These are phyloP conservation scores for Fundulus diaphanus DNA, from an alignment of 2,797 vertebrate genomes.

Conservation along the genomic window DNA sequence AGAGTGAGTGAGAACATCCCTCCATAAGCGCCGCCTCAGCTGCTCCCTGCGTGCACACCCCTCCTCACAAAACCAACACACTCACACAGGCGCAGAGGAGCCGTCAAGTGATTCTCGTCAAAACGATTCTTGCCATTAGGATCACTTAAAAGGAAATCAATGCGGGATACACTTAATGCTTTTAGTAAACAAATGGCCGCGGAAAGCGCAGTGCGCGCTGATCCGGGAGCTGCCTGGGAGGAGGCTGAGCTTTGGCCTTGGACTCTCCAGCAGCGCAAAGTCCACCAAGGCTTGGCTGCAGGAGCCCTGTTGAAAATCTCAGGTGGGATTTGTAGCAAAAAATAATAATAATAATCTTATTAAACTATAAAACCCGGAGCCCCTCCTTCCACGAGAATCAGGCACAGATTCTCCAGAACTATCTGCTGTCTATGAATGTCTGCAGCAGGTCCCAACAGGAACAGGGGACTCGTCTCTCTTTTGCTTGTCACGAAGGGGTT, in stretches of 20 bases:
- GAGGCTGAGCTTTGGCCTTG: neutral
- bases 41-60: conserved; percentile 39
- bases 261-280: neutral
- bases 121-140: neutral
- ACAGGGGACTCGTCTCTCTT: too few relatives aligned
- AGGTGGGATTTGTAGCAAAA: too few relatives aligned
- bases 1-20: conserved; percentile 46
- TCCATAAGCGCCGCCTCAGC: conserved; percentile 72
- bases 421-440: neutral
- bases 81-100: conserved; percentile 5
- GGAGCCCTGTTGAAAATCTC: neutral
- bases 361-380: neutral
- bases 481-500: neutral
- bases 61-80: conserved; percentile 27
- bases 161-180: neutral
- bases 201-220: too few relatives aligned
- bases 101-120: conserved; percentile 18
- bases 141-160: conserved; percentile 3
- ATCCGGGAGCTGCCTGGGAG: neutral
- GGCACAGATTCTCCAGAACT: neutral
- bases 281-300: neutral
- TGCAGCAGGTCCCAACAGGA: too few relatives aligned
- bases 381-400: neutral
- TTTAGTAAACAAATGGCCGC: neutral
- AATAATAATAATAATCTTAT: too few relatives aligned